A percentile compares a stretch with the other conserved stretches of the same genome.
Conservation (phyloP, 1,140 invertebrate genomes). For the Papilio helenus region DNA sequence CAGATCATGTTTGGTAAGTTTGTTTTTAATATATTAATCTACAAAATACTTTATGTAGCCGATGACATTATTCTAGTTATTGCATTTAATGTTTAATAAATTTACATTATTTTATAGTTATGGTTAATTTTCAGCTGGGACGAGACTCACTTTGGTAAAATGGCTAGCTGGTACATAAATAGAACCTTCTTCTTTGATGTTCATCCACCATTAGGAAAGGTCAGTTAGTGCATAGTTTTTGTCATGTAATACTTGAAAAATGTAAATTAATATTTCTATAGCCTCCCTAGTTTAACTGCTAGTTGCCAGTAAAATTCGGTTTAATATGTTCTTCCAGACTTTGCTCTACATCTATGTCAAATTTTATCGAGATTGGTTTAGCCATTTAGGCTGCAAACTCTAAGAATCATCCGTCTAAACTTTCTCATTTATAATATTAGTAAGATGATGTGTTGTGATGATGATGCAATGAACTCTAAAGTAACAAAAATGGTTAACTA, state of each 20-base stretch:
- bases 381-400: too few relatives aligned
- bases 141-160: conserved; percentile 99
- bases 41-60: background rate
- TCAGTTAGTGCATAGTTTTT: conserved; percentile 42
- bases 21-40: conserved; percentile 23
- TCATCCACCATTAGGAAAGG: conserved; percentile 98
- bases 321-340: too few relatives aligned
- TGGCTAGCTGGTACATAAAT: conserved; percentile 99
- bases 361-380: too few relatives aligned
- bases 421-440: too few relatives aligned
- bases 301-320: too few relatives aligned
- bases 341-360: too few relatives aligned
- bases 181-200: conserved; percentile 99
- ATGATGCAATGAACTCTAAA: background rate
- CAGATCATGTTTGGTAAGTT: conserved; percentile 96
- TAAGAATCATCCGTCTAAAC: too few relatives aligned
- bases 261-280: conserved; percentile 61
- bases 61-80: background rate
- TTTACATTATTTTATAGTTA: conserved; percentile 33
- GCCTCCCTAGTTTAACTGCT: too few relatives aligned
- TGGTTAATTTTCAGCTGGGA: conserved; percentile 90
- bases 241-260: background rate
- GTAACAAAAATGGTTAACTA: background rate
- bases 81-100: too few relatives aligned
- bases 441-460: conserved; percentile 59